Percentiles rank a stretch among this genome's conserved stretches.
These are phyloP conservation scores for Lepus oiostolus DNA, from an alignment of 2,797 vertebrate species.

Conservation along the genomic window DNA sequence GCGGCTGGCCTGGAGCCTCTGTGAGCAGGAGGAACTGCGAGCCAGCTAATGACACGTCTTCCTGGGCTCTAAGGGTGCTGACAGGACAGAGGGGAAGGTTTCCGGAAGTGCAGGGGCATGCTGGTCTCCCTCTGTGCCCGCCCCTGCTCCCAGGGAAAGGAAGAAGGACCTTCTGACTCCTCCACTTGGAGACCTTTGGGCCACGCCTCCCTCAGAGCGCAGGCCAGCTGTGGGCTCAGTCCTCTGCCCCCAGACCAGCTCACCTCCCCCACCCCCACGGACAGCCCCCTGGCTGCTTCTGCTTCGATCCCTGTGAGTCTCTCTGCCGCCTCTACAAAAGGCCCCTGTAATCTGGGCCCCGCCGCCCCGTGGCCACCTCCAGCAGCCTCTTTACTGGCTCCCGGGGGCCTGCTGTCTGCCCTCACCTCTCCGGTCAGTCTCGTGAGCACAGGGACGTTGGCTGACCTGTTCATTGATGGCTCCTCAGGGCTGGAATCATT, in stretches of 20 bases:
- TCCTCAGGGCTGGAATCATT: background rate
- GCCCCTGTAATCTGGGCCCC: background rate
- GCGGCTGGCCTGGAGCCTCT: background rate
- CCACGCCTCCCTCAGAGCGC: background rate
- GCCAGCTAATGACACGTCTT: background rate
- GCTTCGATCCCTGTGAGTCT: background rate
- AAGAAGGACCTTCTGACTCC: background rate
- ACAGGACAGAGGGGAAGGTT: background rate
- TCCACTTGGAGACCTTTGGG: background rate
- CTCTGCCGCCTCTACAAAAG: too few species aligned
- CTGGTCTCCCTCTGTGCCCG: background rate
- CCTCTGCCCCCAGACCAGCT: background rate
- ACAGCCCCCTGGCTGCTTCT: background rate
- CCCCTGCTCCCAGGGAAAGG: background rate
- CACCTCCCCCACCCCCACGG: background rate
- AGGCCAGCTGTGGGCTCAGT: background rate
- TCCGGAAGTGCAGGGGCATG: background rate
- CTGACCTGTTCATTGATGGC: background rate
- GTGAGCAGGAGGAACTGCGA: background rate
- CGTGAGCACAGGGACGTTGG: background rate
- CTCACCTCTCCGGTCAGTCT: background rate
- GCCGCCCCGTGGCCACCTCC: background rate
- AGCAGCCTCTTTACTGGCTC: background rate
- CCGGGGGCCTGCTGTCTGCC: background rate
- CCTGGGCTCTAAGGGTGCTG: background rate